Evolutionary conservation across 2,888 invertebrate species (phyloP), one percentile per base, ranked within the genome.

Genomic region (Andrena flavipes): DNA sequence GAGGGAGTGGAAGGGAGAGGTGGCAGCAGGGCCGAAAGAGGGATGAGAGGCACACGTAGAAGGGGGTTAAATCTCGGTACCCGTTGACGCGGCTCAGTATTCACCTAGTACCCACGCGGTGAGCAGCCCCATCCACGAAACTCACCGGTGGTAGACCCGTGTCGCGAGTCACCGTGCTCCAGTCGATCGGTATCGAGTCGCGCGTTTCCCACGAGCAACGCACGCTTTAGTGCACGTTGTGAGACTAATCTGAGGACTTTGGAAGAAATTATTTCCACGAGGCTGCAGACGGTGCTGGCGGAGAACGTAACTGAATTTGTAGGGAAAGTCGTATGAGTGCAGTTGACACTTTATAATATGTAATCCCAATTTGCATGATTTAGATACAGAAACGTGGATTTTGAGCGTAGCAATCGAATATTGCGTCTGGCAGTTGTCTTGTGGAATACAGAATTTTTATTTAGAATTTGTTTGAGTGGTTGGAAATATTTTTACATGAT

Each of bases 1-100:
- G 90, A 87, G 85, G 84, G 87, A 84, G 84, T 42, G 76, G 82
- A 80, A 72, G 64, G 78, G 80, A 79, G 86, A 75, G 85, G 72
- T 83, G 84, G 87, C 71, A 80, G 79, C 77, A 80, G 71, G 54
- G 65, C 63, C 69, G 88, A 76, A 84, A 81, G 86, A 75, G 86
- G 87, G 82, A 78, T 85, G 87, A 82, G 76, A 71, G 76, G 80
- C 76, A 80, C 76, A 77, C 82, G 84, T 85, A 83, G 88, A 83
- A 87, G 88, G 85, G 88, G 87, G 87, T 85, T 88, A 87, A 85
- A 88, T 87, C 87, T 86, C 88, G 87, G 89, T 87, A 78, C 60
- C 85, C 84, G 89, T 84, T 85, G 90, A 90, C 86, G 91, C 88
- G 84, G 85, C 86, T 91, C 91, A 91, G 91, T 91, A 89, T 84